Evolutionary conservation across 1,140 invertebrate species (phyloP).

Genomic region (Stenopsyche tienmushanensis): DNA sequence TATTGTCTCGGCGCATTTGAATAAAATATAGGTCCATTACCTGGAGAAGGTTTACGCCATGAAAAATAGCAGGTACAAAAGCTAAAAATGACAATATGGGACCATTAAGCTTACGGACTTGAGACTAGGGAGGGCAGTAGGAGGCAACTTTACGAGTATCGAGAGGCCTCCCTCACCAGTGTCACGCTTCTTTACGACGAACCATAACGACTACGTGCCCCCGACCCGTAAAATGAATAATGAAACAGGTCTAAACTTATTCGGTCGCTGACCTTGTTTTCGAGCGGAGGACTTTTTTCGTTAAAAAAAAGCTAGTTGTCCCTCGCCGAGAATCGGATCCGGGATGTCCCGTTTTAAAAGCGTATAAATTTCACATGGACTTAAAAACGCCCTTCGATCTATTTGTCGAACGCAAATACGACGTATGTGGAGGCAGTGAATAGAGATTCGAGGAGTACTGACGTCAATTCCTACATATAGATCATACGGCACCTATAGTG

Average conservation of each 20-base stretch:
- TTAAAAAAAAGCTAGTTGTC: too few species aligned
- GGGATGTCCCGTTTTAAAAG: background rate
- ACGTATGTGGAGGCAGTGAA: too few species aligned
- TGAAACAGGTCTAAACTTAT: background rate
- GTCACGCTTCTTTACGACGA: background rate
- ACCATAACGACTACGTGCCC: background rate
- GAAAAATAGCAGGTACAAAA: background rate
- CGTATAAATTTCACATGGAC: background rate
- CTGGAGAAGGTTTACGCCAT: too few species aligned
- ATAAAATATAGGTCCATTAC: background rate
- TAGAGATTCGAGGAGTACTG: too few species aligned
- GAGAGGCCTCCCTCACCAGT: background rate
- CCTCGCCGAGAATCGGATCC: background rate
- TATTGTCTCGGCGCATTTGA: background rate
- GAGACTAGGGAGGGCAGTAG: background rate
- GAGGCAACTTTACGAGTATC: background rate
- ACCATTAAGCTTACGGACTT: background rate
- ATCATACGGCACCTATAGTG: too few species aligned
- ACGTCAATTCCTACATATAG: too few species aligned
- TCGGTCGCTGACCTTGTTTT: background rate
- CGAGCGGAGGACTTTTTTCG: too few species aligned
- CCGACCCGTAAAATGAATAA: background rate
- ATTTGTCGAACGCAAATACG: too few species aligned
- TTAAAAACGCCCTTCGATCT: too few species aligned
- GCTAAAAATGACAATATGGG: background rate